Conservation (phyloP, 2,113 vertebrate genomes). For the Australoheros scitulus region DNA sequence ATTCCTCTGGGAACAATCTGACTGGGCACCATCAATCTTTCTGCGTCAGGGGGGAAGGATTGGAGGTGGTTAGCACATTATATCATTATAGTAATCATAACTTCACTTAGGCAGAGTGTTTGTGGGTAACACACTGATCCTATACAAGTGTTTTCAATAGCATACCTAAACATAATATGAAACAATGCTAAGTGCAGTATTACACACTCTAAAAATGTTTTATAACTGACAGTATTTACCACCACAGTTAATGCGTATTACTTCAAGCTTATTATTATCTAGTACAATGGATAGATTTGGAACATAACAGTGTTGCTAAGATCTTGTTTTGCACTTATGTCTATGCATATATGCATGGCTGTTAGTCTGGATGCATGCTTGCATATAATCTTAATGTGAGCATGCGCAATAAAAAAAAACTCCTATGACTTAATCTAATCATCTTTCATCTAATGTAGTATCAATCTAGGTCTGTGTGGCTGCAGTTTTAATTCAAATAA, state of each 20-base stretch:
- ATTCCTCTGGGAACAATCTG: constrained; percentile 50
- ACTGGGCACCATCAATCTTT: constrained; percentile 65
- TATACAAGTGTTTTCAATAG: constrained; percentile 38
- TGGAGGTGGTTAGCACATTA: constrained; percentile 69
- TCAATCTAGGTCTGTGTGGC: background rate
- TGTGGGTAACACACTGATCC: constrained; percentile 51
- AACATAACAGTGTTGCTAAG: background rate
- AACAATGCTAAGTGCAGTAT: background rate
- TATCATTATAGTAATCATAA: constrained; percentile 68
- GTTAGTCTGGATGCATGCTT: background rate
- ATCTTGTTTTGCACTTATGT: background rate
- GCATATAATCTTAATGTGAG: too few relatives aligned
- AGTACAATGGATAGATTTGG: background rate
- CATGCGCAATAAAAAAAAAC: too few relatives aligned
- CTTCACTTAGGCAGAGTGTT: constrained; percentile 48
- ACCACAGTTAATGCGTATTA: background rate
- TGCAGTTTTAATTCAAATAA: background rate
- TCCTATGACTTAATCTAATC: constrained; percentile 7
- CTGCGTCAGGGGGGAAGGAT: constrained; percentile 34
- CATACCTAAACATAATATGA: constrained; percentile 23
- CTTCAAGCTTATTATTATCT: background rate
- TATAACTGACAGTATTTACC: background rate
- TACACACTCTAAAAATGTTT: constrained; percentile 4
- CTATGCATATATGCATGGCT: background rate
- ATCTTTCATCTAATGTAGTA: too few relatives aligned